Evolutionary conservation across 2,888 invertebrate genomes (phyloP), one percentile per base, ranked within the genome.

Genomic region (Ectemnius lituratus): DNA sequence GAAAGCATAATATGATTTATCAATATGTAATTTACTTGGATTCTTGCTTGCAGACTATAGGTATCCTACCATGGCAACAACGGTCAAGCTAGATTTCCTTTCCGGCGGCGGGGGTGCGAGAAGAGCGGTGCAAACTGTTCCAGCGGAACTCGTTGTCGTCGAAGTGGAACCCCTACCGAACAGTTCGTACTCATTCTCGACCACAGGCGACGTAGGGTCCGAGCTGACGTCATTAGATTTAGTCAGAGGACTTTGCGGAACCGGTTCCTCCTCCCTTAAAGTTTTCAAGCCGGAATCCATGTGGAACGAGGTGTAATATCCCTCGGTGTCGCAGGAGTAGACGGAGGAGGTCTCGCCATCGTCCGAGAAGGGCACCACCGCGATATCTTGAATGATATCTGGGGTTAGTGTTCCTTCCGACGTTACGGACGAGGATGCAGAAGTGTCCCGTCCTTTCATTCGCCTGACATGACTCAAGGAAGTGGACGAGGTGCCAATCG

Each of bases 271-370:
- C 91, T 97, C 97, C 87, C 96, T 95, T 14, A 97, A 91, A 0
- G 97, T 96, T 88, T 96, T 96, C 76, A 99, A 91, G 0, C 98
- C 98, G 69, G 97, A 97, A 91, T 99, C 98, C 93, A 97, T 95
- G 91, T 99, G 98, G 92, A 99, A 99, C 20, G 98, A 98, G 0
- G 99, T 99, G 90, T 98, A 99, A 91, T 98, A 99, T 6, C 99
- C 99, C 91, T 99, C 99, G 1, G 98, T 98, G 88, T 99, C 99
- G 88, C 98, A 97, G 2, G 98, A 98, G 90, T 97, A 98, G 72
- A 97, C 96, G 0, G 97, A 97, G 83, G 96, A 96, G 0, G 96
- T 96, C 91, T 97, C 97, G 64, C 95, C 94, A 88, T 97, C 97
- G 90, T 97, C 96, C 28, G 89, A 88, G 79, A 91, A 90, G 8